These are phyloP conservation scores for Meghimatium bilineatum DNA, from an alignment of 2,888 invertebrate species.

Conservation along the genomic window DNA sequence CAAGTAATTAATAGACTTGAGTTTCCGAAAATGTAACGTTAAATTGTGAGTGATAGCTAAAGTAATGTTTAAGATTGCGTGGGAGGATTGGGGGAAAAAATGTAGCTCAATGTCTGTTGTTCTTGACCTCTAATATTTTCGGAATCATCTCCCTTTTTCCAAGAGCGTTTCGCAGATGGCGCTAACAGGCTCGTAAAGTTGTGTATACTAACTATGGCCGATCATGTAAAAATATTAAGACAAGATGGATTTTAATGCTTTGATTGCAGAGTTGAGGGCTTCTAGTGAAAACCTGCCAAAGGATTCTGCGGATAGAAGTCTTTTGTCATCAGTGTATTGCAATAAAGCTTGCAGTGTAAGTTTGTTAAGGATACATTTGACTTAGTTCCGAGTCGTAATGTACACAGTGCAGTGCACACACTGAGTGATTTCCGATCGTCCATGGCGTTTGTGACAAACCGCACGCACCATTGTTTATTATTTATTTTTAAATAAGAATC, in stretches of 20 bases:
- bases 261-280: constrained; percentile 42
- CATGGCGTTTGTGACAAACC: constrained; percentile 45
- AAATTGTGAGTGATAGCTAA: neutral
- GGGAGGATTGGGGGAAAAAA: neutral
- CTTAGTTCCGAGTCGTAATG: neutral
- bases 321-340: constrained; percentile 44
- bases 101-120: neutral
- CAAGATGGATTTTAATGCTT: constrained; percentile 44
- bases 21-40: neutral
- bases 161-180: constrained; percentile 48
- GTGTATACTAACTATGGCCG: constrained; percentile 44
- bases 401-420: too few species aligned
- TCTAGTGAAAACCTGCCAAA: constrained; percentile 37
- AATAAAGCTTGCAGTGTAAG: constrained; percentile 48
- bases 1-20: neutral
- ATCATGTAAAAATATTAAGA: constrained; percentile 13
- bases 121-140: constrained; percentile 29
- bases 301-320: constrained; percentile 40
- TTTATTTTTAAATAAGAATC: neutral
- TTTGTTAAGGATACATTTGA: neutral
- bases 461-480: constrained; percentile 36
- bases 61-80: neutral
- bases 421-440: constrained; percentile 2
- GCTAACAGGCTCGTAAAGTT: constrained; percentile 37
- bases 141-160: constrained; percentile 26